Base-by-base conservation (phyloP, 2,797 vertebrate species). In the Paedocypris micromegethes region DNA sequence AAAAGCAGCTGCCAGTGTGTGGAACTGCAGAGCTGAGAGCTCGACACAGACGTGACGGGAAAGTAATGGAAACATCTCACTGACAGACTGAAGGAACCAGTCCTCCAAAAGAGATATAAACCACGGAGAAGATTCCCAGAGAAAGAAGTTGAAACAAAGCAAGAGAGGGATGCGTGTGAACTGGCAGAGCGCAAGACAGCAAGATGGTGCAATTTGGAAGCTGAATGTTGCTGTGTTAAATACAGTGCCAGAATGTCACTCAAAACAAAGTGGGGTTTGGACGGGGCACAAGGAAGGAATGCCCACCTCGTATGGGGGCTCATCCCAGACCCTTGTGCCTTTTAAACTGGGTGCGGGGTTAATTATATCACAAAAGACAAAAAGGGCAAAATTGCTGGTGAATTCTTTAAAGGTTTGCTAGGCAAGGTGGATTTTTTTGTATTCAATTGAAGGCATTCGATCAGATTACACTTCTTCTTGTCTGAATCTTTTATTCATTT, bases 71-170 rank as follows among this genome's bases (percentile, higher is more conserved):
- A 73, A 87, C 81, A 86, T 89, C 88, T 87, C 89, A 87, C 83
- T 88, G 88, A 90, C 89, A 85, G 75, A 69, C 61, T 69, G 8
- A 61, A 61, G 41, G 9, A 82, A 84, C 85, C 84, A 87, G 82
- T 81, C 85, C 82, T 68, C 83, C 84, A 88, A 88, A 89, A 89
- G 83, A 90, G 88, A 90, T 90, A 90, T 86, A 90, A 88, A 88
- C 85, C 87, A 83, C 85, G 87, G 86, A 87, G 86, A 88, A 87
- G 77, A 83, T 79, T 88, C 88, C 85, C 88, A 88, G 42, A 70
- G 44, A 53, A 52, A 52, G 45, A n/a, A 42, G 9, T 9, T 5
- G 8, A 6, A 40, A 4, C n/a, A n/a, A 39, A 58, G 9, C 2
- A 23, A 37, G 83, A 80, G 80, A 64, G 48, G 52, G 59, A 49